A percentile compares a stretch with the other conserved stretches of the same genome.
Conservation (phyloP, 2,797 vertebrate species). For the Ceryle rudis region DNA sequence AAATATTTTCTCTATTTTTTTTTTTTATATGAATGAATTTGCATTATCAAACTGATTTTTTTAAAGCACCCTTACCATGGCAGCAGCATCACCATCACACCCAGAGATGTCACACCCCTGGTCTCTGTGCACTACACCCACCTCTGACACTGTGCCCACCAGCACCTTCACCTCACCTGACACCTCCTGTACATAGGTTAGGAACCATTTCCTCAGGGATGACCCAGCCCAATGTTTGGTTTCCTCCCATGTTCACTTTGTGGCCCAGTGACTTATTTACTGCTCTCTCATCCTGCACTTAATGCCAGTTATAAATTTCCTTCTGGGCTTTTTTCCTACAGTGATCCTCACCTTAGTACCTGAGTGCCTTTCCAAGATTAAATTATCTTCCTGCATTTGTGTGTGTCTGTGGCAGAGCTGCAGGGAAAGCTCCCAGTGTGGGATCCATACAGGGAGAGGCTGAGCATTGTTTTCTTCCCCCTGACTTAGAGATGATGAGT, state of each 20-base stretch:
- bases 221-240: neutral
- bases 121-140: neutral
- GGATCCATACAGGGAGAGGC: neutral
- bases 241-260: neutral
- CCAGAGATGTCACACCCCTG: neutral
- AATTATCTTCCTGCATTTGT: neutral
- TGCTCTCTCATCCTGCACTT: neutral
- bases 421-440: neutral
- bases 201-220: fast-evolving
- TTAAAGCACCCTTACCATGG: neutral
- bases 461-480: neutral
- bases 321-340: neutral
- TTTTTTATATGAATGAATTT: neutral
- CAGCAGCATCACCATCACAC: neutral
- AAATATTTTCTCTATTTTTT: too few relatives aligned
- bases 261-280: neutral
- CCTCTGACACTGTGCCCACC: neutral
- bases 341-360: neutral
- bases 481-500: slow-evolving; percentile 1
- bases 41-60: neutral
- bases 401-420: neutral
- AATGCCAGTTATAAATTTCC: neutral
- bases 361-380: neutral
- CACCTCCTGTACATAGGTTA: neutral
- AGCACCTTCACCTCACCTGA: neutral